A percentile compares a stretch with the other conserved stretches of the same genome.
Conservation (phyloP, 2,113 vertebrate genomes). For the Oryzias celebensis region DNA sequence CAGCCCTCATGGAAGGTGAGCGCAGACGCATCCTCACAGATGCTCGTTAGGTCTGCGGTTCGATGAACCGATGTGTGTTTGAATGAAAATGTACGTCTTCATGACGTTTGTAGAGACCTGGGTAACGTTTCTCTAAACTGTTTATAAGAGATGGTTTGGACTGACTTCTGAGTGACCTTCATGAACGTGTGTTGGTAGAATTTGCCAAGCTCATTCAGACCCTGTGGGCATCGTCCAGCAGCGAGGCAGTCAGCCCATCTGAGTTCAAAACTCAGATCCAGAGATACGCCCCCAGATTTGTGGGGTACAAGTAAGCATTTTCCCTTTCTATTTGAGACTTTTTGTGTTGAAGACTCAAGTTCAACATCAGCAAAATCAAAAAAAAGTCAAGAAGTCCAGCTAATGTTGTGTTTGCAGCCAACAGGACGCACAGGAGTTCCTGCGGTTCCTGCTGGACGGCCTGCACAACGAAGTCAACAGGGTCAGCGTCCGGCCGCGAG, state of each 20-base stretch:
- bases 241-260: conserved; percentile 91
- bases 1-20: conserved; percentile 93
- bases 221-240: conserved; percentile 90
- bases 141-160: too few species aligned
- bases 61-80: too few species aligned
- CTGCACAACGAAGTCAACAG: conserved; percentile 96
- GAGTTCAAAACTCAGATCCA: conserved; percentile 99
- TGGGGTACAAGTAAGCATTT: conserved; percentile 92
- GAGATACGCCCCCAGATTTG: conserved; percentile 94
- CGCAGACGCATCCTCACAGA: neutral
- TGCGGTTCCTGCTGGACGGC: conserved; percentile 93
- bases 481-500: conserved; percentile 83
- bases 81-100: too few species aligned
- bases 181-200: conserved; percentile 75
- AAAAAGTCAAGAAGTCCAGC: too few species aligned
- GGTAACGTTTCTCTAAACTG: too few species aligned
- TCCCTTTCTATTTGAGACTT: neutral
- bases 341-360: neutral
- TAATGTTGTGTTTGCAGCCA: conserved; percentile 77
- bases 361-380: neutral
- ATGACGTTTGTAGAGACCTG: too few species aligned
- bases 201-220: conserved; percentile 95
- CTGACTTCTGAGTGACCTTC: conserved; percentile 1
- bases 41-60: too few species aligned
- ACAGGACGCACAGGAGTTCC: conserved; percentile 97